A percentile compares a stretch with the other conserved stretches of the same genome.
Evolutionary conservation across 1,140 invertebrate species (phyloP).

Genomic region (Atta texana): DNA sequence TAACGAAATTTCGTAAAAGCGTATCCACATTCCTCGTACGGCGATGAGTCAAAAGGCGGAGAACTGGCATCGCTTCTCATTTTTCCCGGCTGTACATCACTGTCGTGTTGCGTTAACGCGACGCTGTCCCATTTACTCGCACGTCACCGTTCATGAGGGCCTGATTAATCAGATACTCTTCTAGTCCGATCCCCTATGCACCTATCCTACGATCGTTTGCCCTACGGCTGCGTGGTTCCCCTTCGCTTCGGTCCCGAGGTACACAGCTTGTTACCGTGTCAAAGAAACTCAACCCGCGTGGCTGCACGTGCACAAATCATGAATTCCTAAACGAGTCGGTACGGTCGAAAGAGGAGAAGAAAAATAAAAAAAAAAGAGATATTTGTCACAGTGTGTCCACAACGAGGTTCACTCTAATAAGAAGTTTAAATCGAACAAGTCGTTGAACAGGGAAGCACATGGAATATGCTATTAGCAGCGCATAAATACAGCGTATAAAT

Average conservation of each 20-base stretch:
- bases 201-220: slow-evolving; percentile 2
- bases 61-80: slow-evolving; percentile 71
- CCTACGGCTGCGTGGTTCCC: not conserved
- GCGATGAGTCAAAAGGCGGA: slow-evolving; percentile 48
- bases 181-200: slow-evolving; percentile 29
- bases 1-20: slow-evolving; percentile 74
- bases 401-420: not conserved
- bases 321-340: slow-evolving; percentile 60
- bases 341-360: not conserved
- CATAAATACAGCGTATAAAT: not conserved
- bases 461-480: not conserved
- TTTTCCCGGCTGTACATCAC: slow-evolving; percentile 76
- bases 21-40: slow-evolving; percentile 59
- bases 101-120: slow-evolving; percentile 73
- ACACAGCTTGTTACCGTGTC: slow-evolving; percentile 61
- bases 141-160: slow-evolving; percentile 48
- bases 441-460: not conserved
- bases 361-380: not conserved
- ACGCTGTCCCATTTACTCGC: slow-evolving; percentile 73
- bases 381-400: not conserved
- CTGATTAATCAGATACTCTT: slow-evolving; percentile 66
- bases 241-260: not conserved
- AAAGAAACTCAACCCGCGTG: slow-evolving; percentile 53
- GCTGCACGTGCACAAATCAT: slow-evolving; percentile 52
- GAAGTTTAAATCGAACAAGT: not conserved